Evolutionary conservation across 2,797 vertebrate species (phyloP).

Genomic region (Lithobates pipiens): DNA sequence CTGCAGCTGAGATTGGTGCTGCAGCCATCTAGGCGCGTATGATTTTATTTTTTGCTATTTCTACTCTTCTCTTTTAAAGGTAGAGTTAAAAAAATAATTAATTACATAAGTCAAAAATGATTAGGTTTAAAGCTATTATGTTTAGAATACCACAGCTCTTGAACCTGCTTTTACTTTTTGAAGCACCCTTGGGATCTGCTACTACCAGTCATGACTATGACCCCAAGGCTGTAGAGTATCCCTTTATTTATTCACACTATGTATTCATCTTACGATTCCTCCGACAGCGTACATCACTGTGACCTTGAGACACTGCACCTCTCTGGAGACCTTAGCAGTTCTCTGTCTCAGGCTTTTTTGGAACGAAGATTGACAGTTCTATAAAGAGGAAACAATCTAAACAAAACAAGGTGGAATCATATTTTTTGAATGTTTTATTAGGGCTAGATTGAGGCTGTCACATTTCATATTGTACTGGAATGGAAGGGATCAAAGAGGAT

Average conservation of each 20-base stretch:
- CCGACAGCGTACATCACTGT: slow-evolving; percentile 68
- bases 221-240: slow-evolving; percentile 43
- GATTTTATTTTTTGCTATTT: too few relatives aligned
- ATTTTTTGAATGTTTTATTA: slow-evolving; percentile 53
- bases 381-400: slow-evolving; percentile 44
- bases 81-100: not conserved
- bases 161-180: slow-evolving; percentile 34
- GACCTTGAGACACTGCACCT: slow-evolving; percentile 66
- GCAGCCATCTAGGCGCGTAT: too few relatives aligned
- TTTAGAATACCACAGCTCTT: slow-evolving; percentile 60
- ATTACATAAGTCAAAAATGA: not conserved
- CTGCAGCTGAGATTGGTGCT: too few relatives aligned
- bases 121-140: not conserved
- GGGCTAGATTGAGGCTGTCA: slow-evolving; percentile 59
- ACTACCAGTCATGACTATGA: slow-evolving; percentile 64
- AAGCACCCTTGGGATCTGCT: slow-evolving; percentile 62
- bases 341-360: slow-evolving; percentile 64
- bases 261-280: slow-evolving; percentile 67
- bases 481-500: slow-evolving; percentile 9
- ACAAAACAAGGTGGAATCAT: slow-evolving; percentile 55
- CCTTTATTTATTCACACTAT: slow-evolving; percentile 67
- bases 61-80: not conserved
- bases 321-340: slow-evolving; percentile 69
- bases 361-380: slow-evolving; percentile 68
- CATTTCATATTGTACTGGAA: slow-evolving; percentile 20